Conservation (phyloP, 2,888 invertebrate species). For the Morpho deidamia region DNA sequence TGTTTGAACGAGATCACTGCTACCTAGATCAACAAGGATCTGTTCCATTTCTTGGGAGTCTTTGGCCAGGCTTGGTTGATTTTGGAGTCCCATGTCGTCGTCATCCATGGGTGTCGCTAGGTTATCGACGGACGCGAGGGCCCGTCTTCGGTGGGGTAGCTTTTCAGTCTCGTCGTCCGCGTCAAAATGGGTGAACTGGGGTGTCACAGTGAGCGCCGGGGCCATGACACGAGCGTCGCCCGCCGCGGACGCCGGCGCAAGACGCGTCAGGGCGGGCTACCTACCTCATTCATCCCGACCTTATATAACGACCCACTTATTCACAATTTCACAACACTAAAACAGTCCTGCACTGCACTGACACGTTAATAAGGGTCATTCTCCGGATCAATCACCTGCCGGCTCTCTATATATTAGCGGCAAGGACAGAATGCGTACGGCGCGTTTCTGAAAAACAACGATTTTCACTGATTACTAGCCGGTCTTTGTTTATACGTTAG, state of each 20-base stretch:
- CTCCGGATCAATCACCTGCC: constrained; percentile 54
- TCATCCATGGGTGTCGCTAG: constrained; percentile 77
- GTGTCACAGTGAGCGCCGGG: constrained; percentile 92
- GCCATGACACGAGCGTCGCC: constrained; percentile 89
- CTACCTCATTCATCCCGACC: constrained; percentile 52
- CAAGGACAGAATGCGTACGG: constrained; percentile 43
- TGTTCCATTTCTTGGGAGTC: constrained; percentile 82
- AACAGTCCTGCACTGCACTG: constrained; percentile 51
- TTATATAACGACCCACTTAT: constrained; percentile 59
- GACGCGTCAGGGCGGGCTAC: constrained; percentile 61
- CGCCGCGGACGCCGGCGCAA: constrained; percentile 68
- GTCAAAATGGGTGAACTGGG: constrained; percentile 54
- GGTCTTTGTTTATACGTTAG: constrained; percentile 46
- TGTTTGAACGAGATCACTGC: constrained; percentile 78
- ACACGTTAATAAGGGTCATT: constrained; percentile 40
- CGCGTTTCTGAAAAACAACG: constrained; percentile 70
- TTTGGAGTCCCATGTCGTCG: constrained; percentile 78
- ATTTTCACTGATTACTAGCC: constrained; percentile 55
- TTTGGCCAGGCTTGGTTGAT: constrained; percentile 75
- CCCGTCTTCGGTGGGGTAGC: constrained; percentile 53
- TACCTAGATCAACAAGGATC: constrained; percentile 79
- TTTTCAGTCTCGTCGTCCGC: constrained; percentile 44
- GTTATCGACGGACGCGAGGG: constrained; percentile 74
- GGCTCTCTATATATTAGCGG: constrained; percentile 45
- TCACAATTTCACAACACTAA: constrained; percentile 47